Evolutionary conservation across 1,140 invertebrate species (phyloP).

Genomic region (Cyphomyrmex costatus): DNA sequence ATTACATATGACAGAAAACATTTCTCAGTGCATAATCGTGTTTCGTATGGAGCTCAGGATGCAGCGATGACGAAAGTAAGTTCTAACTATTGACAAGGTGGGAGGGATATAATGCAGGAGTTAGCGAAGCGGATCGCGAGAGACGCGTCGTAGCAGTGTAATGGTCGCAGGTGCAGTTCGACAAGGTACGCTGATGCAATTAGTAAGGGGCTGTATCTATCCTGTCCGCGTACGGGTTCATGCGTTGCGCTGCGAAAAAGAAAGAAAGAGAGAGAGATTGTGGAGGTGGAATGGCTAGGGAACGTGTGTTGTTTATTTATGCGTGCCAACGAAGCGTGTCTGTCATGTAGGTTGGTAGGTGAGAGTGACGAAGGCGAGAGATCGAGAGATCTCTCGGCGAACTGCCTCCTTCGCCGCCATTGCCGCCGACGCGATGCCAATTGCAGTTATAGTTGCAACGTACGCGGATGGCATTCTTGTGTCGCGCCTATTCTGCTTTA

Average conservation of each 20-base stretch:
- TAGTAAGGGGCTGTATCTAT: slow-evolving; percentile 80
- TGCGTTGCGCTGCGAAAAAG: slow-evolving; percentile 38
- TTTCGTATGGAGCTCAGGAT: too few species aligned
- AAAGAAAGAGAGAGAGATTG: slow-evolving; percentile 10
- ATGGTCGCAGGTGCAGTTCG: slow-evolving; percentile 82
- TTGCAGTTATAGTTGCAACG: slow-evolving; percentile 50
- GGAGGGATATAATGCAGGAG: slow-evolving; percentile 23
- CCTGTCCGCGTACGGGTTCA: slow-evolving; percentile 66
- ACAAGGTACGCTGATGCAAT: slow-evolving; percentile 84
- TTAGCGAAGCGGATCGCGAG: slow-evolving; percentile 35
- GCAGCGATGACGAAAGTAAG: slow-evolving; percentile 29
- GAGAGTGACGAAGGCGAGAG: slow-evolving; percentile 72
- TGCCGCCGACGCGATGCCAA: slow-evolving; percentile 61
- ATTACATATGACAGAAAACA: too few species aligned
- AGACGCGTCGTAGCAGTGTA: slow-evolving; percentile 53
- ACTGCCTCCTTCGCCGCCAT: slow-evolving; percentile 13
- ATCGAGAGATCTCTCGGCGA: slow-evolving; percentile 64
- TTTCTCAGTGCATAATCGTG: not conserved
- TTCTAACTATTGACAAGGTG: not conserved
- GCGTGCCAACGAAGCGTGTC: slow-evolving; percentile 83
- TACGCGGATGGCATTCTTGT: not conserved
- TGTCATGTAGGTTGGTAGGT: slow-evolving; percentile 81
- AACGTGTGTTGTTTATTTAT: slow-evolving; percentile 82
- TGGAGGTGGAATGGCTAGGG: slow-evolving; percentile 22
- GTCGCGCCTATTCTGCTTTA: slow-evolving; percentile 81